Evolutionary conservation across 2,888 invertebrate genomes (phyloP).

Genomic region (Rhagonycha fulva): DNA sequence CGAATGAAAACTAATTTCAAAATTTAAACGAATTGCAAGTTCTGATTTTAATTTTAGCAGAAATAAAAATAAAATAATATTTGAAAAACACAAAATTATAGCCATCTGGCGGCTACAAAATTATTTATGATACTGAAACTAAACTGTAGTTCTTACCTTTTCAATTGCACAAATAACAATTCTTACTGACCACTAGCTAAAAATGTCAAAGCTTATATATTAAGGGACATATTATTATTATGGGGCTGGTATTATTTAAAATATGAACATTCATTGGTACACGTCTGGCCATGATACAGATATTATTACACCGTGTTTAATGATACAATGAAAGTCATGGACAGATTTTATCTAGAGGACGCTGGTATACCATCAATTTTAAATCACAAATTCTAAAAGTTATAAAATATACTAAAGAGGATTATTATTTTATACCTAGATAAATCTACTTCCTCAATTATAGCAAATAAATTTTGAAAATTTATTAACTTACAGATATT

Average conservation of each 20-base stretch:
- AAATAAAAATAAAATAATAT: neutral
- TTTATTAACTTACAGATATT: too few relatives aligned
- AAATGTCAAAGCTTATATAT: neutral
- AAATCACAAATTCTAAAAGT: neutral
- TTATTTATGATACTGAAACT: neutral
- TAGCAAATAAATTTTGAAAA: neutral
- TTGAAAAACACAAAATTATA: neutral
- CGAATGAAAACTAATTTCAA: neutral
- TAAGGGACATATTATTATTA: neutral
- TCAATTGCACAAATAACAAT: neutral
- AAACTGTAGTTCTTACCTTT: neutral
- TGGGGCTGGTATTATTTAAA: neutral
- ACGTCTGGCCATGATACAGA: neutral
- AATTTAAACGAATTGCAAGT: neutral
- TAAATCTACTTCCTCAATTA: neutral
- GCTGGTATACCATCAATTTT: neutral
- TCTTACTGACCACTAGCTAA: neutral
- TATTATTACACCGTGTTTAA: neutral
- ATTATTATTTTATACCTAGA: neutral
- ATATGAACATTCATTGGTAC: slow-evolving; percentile 1
- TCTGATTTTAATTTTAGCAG: neutral
- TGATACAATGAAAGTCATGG: slow-evolving; percentile 3
- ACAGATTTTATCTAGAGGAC: slow-evolving; percentile 13
- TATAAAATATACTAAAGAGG: neutral
- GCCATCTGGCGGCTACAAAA: neutral